phyloP scores from a whole-genome alignment of 2,888 invertebrate species.

The Capitulum mitella region DNA sequence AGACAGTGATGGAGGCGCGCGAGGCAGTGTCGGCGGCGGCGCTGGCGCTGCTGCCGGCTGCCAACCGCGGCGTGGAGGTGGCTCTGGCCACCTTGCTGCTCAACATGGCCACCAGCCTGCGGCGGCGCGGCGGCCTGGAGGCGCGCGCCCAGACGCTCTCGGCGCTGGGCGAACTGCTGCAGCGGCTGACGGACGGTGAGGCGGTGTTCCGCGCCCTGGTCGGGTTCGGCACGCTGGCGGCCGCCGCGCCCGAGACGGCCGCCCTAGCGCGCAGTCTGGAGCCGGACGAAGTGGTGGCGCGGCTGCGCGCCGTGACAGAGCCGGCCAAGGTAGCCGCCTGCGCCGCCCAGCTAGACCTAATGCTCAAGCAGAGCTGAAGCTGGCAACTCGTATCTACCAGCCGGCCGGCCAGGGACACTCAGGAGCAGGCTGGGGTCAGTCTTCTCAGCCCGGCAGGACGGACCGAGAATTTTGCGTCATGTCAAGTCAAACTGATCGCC shows the following conservation, averaged over 20 bases:
- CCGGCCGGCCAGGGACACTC: too few species aligned
- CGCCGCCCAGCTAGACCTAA: constrained; percentile 38
- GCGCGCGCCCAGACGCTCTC: constrained; percentile 47
- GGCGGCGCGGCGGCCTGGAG: constrained; percentile 32
- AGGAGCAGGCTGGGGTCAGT: too few species aligned
- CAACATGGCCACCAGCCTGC: constrained; percentile 56
- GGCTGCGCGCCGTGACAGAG: constrained; percentile 35
- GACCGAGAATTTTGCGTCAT: too few species aligned
- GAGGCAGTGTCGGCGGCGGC: not conserved
- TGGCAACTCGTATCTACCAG: too few species aligned
- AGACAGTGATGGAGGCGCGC: not conserved
- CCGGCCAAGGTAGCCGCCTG: constrained; percentile 41
- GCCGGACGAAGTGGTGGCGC: constrained; percentile 32
- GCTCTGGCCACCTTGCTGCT: constrained; percentile 64
- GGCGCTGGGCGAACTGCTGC: constrained; percentile 52
- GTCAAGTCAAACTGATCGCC: too few species aligned
- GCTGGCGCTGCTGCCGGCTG: constrained; percentile 28
- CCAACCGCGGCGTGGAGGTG: constrained; percentile 57
- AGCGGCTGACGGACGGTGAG: constrained; percentile 56
- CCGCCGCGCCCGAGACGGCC: constrained; percentile 39
- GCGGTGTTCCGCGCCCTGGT: constrained; percentile 69
- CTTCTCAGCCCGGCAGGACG: too few species aligned
- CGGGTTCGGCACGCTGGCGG: constrained; percentile 62
- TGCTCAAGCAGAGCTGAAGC: too few species aligned
- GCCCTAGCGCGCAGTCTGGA: constrained; percentile 35